phyloP scores from a whole-genome alignment of 92 coral and sea anemone genomes.

The Scolanthus callimorphus region DNA sequence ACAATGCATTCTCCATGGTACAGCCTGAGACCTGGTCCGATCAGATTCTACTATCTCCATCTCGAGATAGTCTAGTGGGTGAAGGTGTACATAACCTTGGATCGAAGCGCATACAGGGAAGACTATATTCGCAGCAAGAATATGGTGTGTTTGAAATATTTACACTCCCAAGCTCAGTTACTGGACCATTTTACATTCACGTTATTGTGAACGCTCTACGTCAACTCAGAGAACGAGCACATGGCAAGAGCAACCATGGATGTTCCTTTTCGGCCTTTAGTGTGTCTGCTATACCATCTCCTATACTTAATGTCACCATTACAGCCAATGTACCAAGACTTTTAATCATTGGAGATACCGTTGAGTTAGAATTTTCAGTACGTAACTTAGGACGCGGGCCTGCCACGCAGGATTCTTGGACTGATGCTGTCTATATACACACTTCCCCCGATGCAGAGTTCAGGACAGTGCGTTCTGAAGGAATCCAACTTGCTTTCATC shows the following conservation, averaged over 20 bases:
- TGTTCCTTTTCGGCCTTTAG: too few relatives aligned
- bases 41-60: slow-evolving; percentile 31
- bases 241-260: too few relatives aligned
- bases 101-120: slow-evolving; percentile 24
- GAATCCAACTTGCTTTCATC: slow-evolving; percentile 30
- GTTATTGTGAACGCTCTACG: slow-evolving; percentile 29
- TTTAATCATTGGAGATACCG: slow-evolving; percentile 35
- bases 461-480: slow-evolving; percentile 26
- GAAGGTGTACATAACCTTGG: slow-evolving; percentile 20
- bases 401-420: slow-evolving; percentile 44
- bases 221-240: slow-evolving; percentile 18
- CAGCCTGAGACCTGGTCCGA: slow-evolving; percentile 39
- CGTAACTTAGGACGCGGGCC: slow-evolving; percentile 30
- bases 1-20: slow-evolving; percentile 52
- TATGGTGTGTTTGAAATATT: slow-evolving; percentile 42
- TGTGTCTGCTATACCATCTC: slow-evolving; percentile 21
- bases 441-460: slow-evolving; percentile 12
- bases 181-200: slow-evolving; percentile 45
- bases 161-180: slow-evolving; percentile 25
- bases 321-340: too few relatives aligned
- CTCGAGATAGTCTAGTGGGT: slow-evolving; percentile 6
- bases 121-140: slow-evolving; percentile 46
- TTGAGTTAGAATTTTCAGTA: slow-evolving; percentile 32
- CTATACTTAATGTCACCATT: slow-evolving; percentile 26
- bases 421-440: slow-evolving; percentile 49